Base-by-base conservation (phyloP, 35 echinoderm and acorn worm species). In the Apostichopus parvimensis region DNA sequence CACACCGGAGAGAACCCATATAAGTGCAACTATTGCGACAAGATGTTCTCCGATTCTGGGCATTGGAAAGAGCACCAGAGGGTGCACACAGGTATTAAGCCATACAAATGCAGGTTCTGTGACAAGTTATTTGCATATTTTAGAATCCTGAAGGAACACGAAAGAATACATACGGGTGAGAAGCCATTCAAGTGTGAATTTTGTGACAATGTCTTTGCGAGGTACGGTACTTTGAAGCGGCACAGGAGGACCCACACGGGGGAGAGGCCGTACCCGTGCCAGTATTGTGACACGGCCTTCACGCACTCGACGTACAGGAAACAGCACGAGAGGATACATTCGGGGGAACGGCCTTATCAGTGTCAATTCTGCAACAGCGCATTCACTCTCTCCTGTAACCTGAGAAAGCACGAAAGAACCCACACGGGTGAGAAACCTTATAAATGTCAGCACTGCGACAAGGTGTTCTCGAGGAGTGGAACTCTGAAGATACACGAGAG, bases 381-480 rank as follows among this genome's bases (percentile, higher is more conserved):
- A 3, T 98, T 98, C 55, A 86, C 94, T 12, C 76, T 92, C 20
- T 79, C 87, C 52, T 94, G 93, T 56, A 95, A 93, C 59, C 90
- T 93, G 4, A 95, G 91, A 56, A 75, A 95, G 22, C 96, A 98
- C 57, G 70, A 93, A 25, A 83, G 94, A 6, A 88, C 64, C 4
- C 96, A 98, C 76, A 98, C 65, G 4, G 92, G 94, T 9, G 92
- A 94, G 5, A 98, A 98, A 75, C 96, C 96, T 64, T 95, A 86
- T 60, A 57, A 83, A 6, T 98, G 96, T 91, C 56, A 77, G 18
- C 4, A 83, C 66, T 98, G 96, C 76, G 11, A 13, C n/a, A 95
- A 95, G 55, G 20, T 54, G 9, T 92, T 83, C 59, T 82, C 79
- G 0, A 95, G 93, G 54, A 93, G 94, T 9, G 95, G 94, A 66